Percentiles rank a stretch among this genome's conserved stretches.
Conservation (phyloP, 2,797 vertebrate species). For the Hapalemur alaotrensis region DNA sequence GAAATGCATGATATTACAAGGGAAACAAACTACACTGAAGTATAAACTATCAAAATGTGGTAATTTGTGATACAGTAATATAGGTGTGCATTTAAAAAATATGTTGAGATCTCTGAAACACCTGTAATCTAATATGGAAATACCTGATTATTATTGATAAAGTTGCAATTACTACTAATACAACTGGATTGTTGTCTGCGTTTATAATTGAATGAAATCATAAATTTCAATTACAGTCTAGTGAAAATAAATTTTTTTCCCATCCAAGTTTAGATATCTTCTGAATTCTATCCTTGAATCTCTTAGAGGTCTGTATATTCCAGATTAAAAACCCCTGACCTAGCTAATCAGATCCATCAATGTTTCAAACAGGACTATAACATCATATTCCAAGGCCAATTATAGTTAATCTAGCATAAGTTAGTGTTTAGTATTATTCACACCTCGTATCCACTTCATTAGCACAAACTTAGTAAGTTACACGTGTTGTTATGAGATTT, state of each 20-base stretch:
- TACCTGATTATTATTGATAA: neutral
- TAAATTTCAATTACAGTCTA: conserved; percentile 9
- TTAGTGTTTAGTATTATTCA: neutral
- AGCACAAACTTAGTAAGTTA: neutral
- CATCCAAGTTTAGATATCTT: neutral
- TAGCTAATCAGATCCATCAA: neutral
- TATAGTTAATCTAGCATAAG: conserved; percentile 7
- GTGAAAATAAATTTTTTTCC: neutral
- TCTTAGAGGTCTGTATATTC: neutral
- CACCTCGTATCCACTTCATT: neutral
- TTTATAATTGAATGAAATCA: neutral
- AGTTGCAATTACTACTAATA: neutral
- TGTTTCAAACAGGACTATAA: neutral
- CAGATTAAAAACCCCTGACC: neutral
- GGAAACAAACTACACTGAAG: neutral
- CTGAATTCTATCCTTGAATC: neutral
- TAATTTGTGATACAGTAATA: neutral
- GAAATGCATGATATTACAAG: neutral
- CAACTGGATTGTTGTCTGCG: neutral
- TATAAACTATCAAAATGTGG: neutral
- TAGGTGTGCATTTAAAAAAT: neutral
- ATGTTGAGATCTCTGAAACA: neutral
- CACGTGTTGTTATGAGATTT: neutral
- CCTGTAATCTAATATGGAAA: neutral
- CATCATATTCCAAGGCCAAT: neutral